Evolutionary conservation across 2,113 vertebrate genomes (phyloP).

Genomic region (Microcebus tavaratra): DNA sequence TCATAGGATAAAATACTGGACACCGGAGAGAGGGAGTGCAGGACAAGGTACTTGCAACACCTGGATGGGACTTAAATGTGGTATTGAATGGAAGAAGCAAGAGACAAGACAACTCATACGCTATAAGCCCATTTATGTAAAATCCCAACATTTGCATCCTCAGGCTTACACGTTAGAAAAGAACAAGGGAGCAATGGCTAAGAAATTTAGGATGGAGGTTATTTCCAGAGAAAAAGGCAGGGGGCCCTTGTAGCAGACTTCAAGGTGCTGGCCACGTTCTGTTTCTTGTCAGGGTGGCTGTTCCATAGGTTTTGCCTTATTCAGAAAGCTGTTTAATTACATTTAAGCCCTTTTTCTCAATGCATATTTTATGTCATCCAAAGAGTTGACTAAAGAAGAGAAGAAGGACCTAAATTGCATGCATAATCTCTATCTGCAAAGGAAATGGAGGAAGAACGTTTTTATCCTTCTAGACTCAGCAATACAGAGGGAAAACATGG

Average conservation of each 20-base stretch:
- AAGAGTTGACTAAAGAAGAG: background rate
- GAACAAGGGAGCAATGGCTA: too few relatives aligned
- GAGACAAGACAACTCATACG: background rate
- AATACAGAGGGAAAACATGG: rapidly evolving
- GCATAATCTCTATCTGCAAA: background rate
- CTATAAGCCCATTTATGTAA: background rate
- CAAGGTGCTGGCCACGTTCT: rapidly evolving
- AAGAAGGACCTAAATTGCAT: background rate
- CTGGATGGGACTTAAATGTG: background rate
- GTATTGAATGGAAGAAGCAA: rapidly evolving
- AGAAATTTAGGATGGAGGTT: background rate
- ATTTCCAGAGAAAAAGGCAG: too few relatives aligned
- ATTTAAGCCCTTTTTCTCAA: background rate
- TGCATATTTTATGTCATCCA: background rate
- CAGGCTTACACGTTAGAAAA: background rate
- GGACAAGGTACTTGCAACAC: background rate
- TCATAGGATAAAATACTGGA: background rate
- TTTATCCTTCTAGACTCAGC: background rate
- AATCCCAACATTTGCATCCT: background rate
- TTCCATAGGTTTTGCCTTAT: background rate
- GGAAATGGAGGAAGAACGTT: background rate
- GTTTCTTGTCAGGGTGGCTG: background rate
- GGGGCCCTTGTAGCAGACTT: background rate
- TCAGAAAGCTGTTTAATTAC: background rate
- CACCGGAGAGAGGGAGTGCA: background rate